A percentile compares a stretch with the other conserved stretches of the same genome.
These are phyloP conservation scores for Dermatemys mawii DNA, from an alignment of 2,113 vertebrate genomes.

Conservation along the genomic window DNA sequence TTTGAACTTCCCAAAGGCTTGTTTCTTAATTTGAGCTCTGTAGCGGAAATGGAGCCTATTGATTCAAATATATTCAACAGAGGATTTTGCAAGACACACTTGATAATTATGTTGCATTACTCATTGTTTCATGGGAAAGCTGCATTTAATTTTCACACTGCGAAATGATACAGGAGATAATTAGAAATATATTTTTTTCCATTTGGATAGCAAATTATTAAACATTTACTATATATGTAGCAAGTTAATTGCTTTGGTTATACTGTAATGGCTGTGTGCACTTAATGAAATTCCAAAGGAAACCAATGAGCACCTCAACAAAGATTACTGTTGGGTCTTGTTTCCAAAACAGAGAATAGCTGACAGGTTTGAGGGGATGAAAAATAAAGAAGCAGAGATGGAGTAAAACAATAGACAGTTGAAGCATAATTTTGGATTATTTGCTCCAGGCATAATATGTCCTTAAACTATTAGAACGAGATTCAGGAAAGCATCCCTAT, in stretches of 20 bases:
- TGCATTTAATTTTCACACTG: slow-evolving; percentile 57
- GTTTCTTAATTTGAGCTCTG: background rate
- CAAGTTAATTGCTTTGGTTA: slow-evolving; percentile 35
- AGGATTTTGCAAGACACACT: background rate
- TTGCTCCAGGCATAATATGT: background rate
- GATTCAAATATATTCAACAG: slow-evolving; percentile 14
- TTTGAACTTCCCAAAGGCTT: slow-evolving; percentile 18
- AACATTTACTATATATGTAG: background rate
- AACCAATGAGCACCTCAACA: slow-evolving; percentile 29
- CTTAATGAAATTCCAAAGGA: slow-evolving; percentile 45
- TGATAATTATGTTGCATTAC: slow-evolving; percentile 48
- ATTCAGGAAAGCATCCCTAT: background rate
- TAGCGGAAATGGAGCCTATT: slow-evolving; percentile 41
- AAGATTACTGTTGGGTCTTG: background rate
- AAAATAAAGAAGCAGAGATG: background rate
- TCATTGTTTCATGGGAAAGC: slow-evolving; percentile 24
- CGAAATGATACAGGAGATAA: slow-evolving; percentile 42
- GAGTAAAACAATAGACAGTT: background rate
- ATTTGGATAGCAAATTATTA: background rate
- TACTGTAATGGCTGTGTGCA: slow-evolving; percentile 30
- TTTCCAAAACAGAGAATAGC: background rate
- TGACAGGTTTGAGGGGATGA: background rate
- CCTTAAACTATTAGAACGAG: background rate
- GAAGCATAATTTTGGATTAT: background rate
- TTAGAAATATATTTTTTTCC: background rate